Percentiles rank a stretch among this genome's conserved stretches.
These are phyloP conservation scores for Automeris io DNA, from an alignment of 2,888 invertebrate genomes.

Conservation along the genomic window DNA sequence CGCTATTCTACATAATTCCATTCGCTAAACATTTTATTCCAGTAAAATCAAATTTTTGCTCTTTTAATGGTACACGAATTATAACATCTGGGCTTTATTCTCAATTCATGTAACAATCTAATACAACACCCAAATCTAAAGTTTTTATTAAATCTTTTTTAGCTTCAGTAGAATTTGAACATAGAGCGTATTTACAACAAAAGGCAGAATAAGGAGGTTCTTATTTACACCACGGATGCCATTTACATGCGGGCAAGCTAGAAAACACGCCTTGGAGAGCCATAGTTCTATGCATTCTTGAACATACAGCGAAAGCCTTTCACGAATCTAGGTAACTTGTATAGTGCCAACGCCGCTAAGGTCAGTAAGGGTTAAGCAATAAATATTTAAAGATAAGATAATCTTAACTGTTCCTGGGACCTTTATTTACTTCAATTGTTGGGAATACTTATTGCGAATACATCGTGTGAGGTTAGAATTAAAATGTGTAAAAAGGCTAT, in stretches of 20 bases:
- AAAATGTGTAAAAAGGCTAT: no score
- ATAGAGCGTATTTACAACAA: no score
- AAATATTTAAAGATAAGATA: constrained; percentile 16
- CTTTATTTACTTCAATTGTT: constrained; percentile 2
- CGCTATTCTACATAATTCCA: no score
- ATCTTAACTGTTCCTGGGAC: constrained; percentile 1
- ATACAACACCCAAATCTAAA: no score
- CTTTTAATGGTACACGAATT: no score
- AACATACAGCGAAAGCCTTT: constrained; percentile 12
- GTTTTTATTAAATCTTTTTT: no score
- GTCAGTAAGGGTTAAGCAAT: constrained; percentile 16
- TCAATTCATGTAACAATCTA: no score
- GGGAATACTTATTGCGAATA: neutral
- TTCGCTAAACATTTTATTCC: no score
- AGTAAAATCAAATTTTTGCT: no score
- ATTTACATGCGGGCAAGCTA: constrained; percentile 11
- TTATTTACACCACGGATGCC: constrained; percentile 9
- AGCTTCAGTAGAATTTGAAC: no score
- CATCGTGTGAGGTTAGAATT: neutral
- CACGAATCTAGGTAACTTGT: constrained; percentile 6
- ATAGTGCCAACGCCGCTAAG: constrained; percentile 8
- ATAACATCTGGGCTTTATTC: no score
- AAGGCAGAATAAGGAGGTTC: no score
- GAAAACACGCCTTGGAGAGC: constrained; percentile 18
- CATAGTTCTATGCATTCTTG: constrained; percentile 12